Evolutionary conservation across 2,888 invertebrate genomes (phyloP), one percentile per base, ranked within the genome.

Genomic region (Clanis bilineata): DNA sequence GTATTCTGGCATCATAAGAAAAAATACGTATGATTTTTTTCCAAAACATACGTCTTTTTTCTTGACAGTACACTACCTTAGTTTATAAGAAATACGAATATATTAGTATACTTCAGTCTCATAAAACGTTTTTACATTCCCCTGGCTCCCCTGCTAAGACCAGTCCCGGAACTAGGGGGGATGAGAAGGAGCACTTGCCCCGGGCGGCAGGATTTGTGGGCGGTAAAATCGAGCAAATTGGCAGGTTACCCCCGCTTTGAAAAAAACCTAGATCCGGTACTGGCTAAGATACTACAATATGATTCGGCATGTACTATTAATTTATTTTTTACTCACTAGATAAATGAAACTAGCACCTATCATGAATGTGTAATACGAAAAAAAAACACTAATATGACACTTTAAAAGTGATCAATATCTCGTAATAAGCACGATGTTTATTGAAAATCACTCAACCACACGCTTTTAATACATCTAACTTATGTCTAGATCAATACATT

Each of bases 251-350:
- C n/a, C n/a, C n/a, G n/a, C n/a, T n/a, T n/a, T n/a, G n/a, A n/a
- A n/a, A n/a, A n/a, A n/a, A n/a, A n/a, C n/a, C n/a, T n/a, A n/a
- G n/a, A n/a, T n/a, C n/a, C n/a, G n/a, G n/a, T n/a, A n/a, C 76
- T 80, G 75, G 79, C 79, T 79, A 79, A 75, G 73, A 77, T 47
- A 78, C 76, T 69, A 76, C 76, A 79, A 76, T 69, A 68, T 58
- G 62, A 69, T 32, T 51, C 61, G 51, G 56, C 44, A 57, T 39
- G 63, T 47, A 47, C 12, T 23, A 9, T 10, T 45, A 32, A 51
- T 28, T 66, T 62, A 73, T 69, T 76, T 74, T 80, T 81, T 76
- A 84, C 68, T 83, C 81, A 84, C 81, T 80, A 80, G 76, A 69
- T 43, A 63, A 62, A 43, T 47, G 18, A 38, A 32, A 36, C 38